Evolutionary conservation across 1,140 invertebrate species (phyloP).

Genomic region (Eupeodes corollae): DNA sequence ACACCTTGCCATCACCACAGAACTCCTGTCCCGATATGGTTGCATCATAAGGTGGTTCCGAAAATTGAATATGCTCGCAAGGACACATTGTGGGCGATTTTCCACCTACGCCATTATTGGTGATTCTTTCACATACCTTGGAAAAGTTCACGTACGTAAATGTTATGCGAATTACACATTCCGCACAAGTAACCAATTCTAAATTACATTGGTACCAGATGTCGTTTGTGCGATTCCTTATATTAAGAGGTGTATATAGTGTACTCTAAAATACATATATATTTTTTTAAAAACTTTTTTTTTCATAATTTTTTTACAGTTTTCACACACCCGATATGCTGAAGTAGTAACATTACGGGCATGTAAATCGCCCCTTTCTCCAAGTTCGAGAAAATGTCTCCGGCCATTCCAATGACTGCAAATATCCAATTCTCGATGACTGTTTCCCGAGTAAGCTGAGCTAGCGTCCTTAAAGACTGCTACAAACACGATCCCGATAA

Average conservation of each 20-base stretch:
- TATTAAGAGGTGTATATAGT: slow-evolving; percentile 7
- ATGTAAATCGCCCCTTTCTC: slow-evolving; percentile 45
- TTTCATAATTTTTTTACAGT: too few species aligned
- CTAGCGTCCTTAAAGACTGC: too few species aligned
- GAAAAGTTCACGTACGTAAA: slow-evolving; percentile 44
- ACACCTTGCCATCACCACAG: slow-evolving; percentile 47
- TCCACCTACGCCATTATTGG: slow-evolving; percentile 15
- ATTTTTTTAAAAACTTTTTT: too few species aligned
- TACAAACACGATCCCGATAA: too few species aligned
- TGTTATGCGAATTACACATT: slow-evolving; percentile 52
- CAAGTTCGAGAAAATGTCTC: slow-evolving; percentile 48
- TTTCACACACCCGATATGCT: slow-evolving; percentile 21
- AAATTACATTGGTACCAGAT: slow-evolving; percentile 49
- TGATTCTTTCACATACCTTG: slow-evolving; percentile 29
- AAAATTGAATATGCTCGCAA: slow-evolving; percentile 57
- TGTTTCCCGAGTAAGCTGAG: slow-evolving; percentile 21
- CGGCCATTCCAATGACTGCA: slow-evolving; percentile 48
- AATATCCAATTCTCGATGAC: slow-evolving; percentile 44
- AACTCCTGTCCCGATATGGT: slow-evolving; percentile 49
- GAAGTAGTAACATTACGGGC: slow-evolving; percentile 43
- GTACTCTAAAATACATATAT: slow-evolving; percentile 17
- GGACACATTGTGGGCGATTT: slow-evolving; percentile 35
- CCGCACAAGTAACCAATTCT: slow-evolving; percentile 58
- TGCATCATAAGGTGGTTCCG: slow-evolving; percentile 53
- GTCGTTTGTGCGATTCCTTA: slow-evolving; percentile 26